A percentile compares a stretch with the other conserved stretches of the same genome.
Evolutionary conservation across 2,113 vertebrate genomes (phyloP).

Genomic region (Psittacula cyanocephala): DNA sequence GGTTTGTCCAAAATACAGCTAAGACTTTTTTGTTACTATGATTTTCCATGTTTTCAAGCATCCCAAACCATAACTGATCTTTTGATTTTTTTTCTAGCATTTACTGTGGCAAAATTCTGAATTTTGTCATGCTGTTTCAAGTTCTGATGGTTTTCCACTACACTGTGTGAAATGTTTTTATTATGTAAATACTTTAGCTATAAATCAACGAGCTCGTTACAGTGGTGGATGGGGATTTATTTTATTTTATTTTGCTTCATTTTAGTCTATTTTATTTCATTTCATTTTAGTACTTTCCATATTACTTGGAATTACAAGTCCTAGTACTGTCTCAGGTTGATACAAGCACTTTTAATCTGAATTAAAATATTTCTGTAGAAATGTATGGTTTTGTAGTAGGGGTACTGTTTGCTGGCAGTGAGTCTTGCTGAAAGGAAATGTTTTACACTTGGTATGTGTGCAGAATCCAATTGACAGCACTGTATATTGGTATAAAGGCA

Average conservation of each 20-base stretch:
- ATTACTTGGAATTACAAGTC: neutral
- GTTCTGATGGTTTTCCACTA: neutral
- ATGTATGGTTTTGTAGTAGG: neutral
- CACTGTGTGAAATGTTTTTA: neutral
- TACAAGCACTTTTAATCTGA: neutral
- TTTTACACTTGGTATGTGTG: neutral
- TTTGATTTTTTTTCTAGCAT: neutral
- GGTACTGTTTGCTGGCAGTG: neutral
- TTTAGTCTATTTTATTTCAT: neutral
- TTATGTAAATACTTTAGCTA: neutral
- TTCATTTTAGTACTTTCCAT: neutral
- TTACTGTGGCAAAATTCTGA: neutral
- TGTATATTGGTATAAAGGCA: neutral
- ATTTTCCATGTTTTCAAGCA: conserved; percentile 12
- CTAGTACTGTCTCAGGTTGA: neutral
- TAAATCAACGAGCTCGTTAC: neutral
- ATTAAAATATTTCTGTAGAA: neutral
- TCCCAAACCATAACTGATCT: neutral
- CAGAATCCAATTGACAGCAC: neutral
- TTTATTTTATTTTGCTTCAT: neutral
- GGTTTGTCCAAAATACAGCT: neutral
- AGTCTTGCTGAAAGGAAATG: neutral
- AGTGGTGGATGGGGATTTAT: neutral
- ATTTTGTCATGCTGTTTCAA: neutral
- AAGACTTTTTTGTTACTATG: neutral